These are phyloP conservation scores for Venturia canescens DNA, from an alignment of 1,140 invertebrate genomes.

Conservation along the genomic window DNA sequence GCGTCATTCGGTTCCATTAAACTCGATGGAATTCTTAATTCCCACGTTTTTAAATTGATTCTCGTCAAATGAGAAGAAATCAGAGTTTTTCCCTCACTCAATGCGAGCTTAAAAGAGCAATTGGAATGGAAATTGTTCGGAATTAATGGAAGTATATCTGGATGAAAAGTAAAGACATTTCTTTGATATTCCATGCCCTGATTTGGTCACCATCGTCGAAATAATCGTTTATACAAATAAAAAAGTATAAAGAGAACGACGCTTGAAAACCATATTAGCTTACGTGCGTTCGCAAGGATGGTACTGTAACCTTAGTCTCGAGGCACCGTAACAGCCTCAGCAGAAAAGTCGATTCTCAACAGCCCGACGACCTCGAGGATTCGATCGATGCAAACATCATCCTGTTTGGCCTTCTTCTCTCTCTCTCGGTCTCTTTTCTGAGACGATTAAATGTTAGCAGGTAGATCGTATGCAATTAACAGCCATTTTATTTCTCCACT, in stretches of 20 bases:
- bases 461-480: constrained; percentile 14
- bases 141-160: no score
- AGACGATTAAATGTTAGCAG: constrained; percentile 48
- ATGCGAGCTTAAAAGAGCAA: no score
- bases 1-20: no score
- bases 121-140: no score
- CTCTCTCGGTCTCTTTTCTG: constrained; percentile 46
- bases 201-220: background rate
- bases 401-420: constrained; percentile 4
- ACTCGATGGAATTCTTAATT: no score
- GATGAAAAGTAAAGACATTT: no score
- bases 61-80: no score
- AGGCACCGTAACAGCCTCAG: background rate
- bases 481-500: constrained; percentile 5
- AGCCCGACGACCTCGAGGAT: constrained; percentile 29
- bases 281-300: background rate
- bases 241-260: background rate
- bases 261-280: background rate
- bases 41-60: no score
- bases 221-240: background rate
- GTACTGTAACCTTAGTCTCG: background rate
- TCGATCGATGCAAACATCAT: constrained; percentile 28
- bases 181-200: background rate
- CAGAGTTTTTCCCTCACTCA: no score
- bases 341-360: constrained; percentile 6